Conservation (phyloP, 1,140 invertebrate genomes). For the Euura lappo region DNA sequence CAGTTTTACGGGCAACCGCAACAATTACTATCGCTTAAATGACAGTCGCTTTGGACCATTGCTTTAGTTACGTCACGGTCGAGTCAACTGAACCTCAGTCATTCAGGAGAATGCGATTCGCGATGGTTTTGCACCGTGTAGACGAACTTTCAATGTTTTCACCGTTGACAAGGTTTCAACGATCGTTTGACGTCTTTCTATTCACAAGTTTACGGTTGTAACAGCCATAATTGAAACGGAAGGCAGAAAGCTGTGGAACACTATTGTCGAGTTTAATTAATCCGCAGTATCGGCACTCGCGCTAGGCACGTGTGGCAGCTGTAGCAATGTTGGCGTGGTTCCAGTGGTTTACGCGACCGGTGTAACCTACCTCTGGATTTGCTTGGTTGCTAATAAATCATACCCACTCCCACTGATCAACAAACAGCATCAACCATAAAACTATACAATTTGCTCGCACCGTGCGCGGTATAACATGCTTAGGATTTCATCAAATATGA, state of each 20-base stretch:
- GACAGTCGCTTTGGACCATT: not conserved
- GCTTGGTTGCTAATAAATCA: no score
- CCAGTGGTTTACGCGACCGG: no score
- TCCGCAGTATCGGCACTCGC: no score
- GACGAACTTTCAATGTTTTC: no score
- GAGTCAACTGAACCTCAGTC: not conserved
- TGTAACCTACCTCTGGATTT: no score
- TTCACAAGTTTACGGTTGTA: no score
- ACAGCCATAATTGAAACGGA: no score
- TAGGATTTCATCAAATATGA: not conserved
- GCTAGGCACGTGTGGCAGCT: no score
- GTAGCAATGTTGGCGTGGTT: no score
- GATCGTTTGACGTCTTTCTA: not conserved
- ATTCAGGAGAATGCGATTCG: not conserved
- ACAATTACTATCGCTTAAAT: slow-evolving; percentile 5
- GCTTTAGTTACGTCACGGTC: not conserved
- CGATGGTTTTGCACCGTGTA: no score
- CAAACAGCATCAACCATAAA: not conserved
- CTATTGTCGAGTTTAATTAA: no score
- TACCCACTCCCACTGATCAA: not conserved
- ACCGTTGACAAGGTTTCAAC: not conserved
- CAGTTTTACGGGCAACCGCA: slow-evolving; percentile 1
- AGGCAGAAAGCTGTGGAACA: no score
- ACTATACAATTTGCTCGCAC: not conserved
- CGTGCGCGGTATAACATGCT: not conserved